These are phyloP conservation scores for Scrobipalpa atriplicella DNA, from an alignment of 2,888 invertebrate species.

Conservation along the genomic window DNA sequence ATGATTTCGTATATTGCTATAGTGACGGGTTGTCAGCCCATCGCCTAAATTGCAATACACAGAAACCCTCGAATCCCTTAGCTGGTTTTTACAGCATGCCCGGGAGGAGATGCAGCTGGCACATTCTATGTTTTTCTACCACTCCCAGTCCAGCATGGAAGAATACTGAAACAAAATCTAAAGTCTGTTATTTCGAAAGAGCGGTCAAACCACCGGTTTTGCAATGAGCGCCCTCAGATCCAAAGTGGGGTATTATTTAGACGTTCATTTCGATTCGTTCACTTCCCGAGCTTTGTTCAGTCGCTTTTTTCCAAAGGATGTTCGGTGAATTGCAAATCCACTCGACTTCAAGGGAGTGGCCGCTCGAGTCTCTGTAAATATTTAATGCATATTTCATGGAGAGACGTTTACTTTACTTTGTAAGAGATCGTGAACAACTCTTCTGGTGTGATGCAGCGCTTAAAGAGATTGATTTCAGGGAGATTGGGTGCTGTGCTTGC, in stretches of 20 bases:
- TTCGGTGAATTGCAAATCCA: conserved; percentile 80
- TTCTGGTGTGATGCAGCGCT: conserved; percentile 45
- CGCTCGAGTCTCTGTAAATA: conserved; percentile 75
- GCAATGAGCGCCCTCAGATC: conserved; percentile 44
- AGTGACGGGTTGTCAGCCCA: too few species aligned
- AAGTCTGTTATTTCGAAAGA: neutral
- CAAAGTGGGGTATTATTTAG: conserved; percentile 60
- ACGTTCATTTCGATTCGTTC: conserved; percentile 66
- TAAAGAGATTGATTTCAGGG: conserved; percentile 28
- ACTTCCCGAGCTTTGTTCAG: conserved; percentile 66
- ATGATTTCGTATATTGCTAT: too few species aligned
- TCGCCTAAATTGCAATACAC: too few species aligned
- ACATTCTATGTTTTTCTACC: too few species aligned
- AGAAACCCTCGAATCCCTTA: too few species aligned
- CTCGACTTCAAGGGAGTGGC: conserved; percentile 74
- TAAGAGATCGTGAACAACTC: conserved; percentile 69
- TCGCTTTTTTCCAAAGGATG: conserved; percentile 72
- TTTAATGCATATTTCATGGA: conserved; percentile 81
- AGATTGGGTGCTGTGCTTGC: conserved; percentile 21
- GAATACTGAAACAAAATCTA: neutral
- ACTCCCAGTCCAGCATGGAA: too few species aligned
- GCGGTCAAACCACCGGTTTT: conserved; percentile 38
- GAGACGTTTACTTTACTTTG: conserved; percentile 73
- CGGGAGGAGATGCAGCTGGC: too few species aligned
- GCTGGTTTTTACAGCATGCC: too few species aligned